Evolutionary conservation across 2,888 invertebrate genomes (phyloP).

Genomic region (Drosophila rubida): DNA sequence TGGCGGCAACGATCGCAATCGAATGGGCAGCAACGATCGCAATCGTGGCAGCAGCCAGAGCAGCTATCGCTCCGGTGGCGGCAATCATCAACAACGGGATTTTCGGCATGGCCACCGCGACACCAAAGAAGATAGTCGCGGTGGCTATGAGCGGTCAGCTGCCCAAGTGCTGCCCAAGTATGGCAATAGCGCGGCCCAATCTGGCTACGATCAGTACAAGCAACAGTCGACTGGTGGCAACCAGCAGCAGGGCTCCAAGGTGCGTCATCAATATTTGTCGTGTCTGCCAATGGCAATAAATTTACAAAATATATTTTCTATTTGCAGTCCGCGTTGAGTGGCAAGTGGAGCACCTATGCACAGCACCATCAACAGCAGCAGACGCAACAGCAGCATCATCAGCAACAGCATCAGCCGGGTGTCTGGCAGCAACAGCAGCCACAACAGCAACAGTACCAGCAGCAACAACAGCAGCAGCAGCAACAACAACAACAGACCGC

Average conservation of each 20-base stretch:
- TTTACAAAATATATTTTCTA: neutral
- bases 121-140: constrained; percentile 85
- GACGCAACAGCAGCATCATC: constrained; percentile 54
- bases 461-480: constrained; percentile 60
- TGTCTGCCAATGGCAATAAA: neutral
- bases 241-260: constrained; percentile 64
- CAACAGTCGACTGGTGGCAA: constrained; percentile 61
- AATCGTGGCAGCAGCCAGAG: constrained; percentile 79
- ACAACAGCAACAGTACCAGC: constrained; percentile 50
- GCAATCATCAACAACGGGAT: constrained; percentile 84
- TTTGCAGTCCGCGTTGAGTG: constrained; percentile 60
- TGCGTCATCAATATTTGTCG: constrained; percentile 17
- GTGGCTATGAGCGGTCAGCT: constrained; percentile 85
- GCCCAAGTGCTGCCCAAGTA: constrained; percentile 76
- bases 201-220: constrained; percentile 77
- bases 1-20: constrained; percentile 74
- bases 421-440: constrained; percentile 70
- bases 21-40: constrained; percentile 70
- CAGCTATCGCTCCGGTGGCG: constrained; percentile 81
- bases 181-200: constrained; percentile 59
- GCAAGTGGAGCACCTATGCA: constrained; percentile 77
- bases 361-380: constrained; percentile 70
- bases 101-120: constrained; percentile 86
- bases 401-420: constrained; percentile 30
- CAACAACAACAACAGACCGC: constrained; percentile 61